Evolutionary conservation across 92 coral and sea anemone genomes (phyloP).

Genomic region (Siderastrea radians): DNA sequence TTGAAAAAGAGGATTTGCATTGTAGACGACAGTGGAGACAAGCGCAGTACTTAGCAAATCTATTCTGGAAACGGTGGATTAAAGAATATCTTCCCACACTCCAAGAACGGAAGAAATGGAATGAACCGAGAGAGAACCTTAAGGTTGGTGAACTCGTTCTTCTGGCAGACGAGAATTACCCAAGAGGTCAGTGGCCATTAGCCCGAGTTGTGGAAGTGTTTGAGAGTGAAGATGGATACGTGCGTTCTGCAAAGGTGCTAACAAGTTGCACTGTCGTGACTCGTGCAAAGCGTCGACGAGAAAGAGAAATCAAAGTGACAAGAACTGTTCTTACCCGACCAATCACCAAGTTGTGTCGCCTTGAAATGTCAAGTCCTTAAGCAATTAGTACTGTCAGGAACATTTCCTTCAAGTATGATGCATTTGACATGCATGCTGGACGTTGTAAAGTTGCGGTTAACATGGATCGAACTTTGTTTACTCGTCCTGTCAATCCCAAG

Average conservation of each 20-base stretch:
- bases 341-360: neutral
- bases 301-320: neutral
- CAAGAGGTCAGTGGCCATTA: too few relatives aligned
- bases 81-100: neutral
- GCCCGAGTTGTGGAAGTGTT: neutral
- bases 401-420: too few relatives aligned
- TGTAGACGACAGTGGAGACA: constrained; percentile 47
- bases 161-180: neutral
- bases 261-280: neutral
- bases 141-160: neutral
- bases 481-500: too few relatives aligned
- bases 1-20: constrained; percentile 57
- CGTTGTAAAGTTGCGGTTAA: too few relatives aligned
- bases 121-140: neutral
- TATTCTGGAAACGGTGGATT: neutral
- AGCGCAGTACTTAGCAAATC: neutral
- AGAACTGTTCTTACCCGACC: neutral
- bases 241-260: neutral
- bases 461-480: too few relatives aligned
- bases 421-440: too few relatives aligned
- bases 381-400: too few relatives aligned
- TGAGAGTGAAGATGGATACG: neutral
- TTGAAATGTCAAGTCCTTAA: constrained; percentile 3
- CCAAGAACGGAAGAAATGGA: neutral
- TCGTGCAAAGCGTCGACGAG: neutral